Evolutionary conservation across 2,888 invertebrate genomes (phyloP).

Genomic region (Cephonodes hylas): DNA sequence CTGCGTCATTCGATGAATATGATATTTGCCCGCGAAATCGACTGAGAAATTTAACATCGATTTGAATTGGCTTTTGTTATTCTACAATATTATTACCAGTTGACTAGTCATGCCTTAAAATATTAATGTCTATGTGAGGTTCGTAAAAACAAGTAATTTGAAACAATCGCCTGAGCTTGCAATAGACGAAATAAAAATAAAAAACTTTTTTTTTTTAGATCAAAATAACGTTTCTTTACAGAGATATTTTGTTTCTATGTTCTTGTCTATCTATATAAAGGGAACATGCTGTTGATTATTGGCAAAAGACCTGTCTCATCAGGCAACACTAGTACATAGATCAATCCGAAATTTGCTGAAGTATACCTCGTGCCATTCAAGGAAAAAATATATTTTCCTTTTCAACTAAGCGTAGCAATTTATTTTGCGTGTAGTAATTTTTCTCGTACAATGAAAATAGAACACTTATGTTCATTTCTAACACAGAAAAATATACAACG

Average conservation of each 20-base stretch:
- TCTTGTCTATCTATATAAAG: no score
- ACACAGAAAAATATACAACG: conserved; percentile 1
- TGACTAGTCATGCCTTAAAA: no score
- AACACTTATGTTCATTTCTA: not conserved
- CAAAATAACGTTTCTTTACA: no score
- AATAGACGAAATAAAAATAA: no score
- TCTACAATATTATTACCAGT: no score
- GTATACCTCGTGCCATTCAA: not conserved
- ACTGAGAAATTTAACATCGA: no score
- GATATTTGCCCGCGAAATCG: not conserved
- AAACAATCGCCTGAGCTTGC: no score
- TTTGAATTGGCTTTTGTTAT: no score
- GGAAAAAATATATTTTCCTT: not conserved
- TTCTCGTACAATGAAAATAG: not conserved
- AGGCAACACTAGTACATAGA: not conserved
- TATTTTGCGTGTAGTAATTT: not conserved
- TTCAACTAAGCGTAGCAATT: not conserved
- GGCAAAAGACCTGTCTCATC: not conserved
- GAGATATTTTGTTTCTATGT: no score
- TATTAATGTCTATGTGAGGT: no score
- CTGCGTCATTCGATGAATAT: not conserved
- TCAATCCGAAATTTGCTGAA: not conserved
- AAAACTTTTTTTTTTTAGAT: no score
- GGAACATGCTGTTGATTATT: not conserved
- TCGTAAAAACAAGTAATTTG: no score